Conservation (phyloP, 2,888 invertebrate species). For the Notodonta ziczac region DNA sequence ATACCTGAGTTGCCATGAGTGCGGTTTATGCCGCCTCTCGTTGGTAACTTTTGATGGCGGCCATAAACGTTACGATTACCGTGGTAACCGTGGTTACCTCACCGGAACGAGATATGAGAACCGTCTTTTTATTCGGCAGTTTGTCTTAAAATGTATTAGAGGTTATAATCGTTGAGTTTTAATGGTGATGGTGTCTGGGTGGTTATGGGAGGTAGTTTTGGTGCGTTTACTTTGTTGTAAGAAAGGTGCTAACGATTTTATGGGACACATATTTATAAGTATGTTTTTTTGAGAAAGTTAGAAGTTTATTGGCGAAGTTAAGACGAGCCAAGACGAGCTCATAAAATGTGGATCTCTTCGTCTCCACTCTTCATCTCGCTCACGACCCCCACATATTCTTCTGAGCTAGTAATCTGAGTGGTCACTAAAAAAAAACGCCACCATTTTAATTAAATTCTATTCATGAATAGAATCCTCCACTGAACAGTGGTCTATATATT, state of each 20-base stretch:
- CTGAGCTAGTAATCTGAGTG: too few relatives aligned
- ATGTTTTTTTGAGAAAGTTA: too few relatives aligned
- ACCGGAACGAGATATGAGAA: constrained; percentile 37
- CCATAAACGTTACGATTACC: constrained; percentile 66
- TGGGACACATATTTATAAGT: background rate
- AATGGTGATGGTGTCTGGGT: constrained; percentile 42
- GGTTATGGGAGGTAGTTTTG: background rate
- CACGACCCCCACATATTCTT: too few relatives aligned
- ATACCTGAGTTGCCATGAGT: constrained; percentile 4
- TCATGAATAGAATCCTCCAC: background rate
- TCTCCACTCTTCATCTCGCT: too few relatives aligned
- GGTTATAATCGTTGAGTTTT: constrained; percentile 48
- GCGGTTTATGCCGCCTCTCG: constrained; percentile 45
- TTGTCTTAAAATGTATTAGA: constrained; percentile 59
- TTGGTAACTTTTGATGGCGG: constrained; percentile 57
- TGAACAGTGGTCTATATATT: background rate
- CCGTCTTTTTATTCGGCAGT: constrained; percentile 60
- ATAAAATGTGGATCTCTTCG: too few relatives aligned
- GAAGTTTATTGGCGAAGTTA: too few relatives aligned
- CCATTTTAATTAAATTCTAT: background rate
- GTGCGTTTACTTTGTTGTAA: background rate
- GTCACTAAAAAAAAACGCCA: background rate
- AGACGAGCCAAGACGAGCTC: too few relatives aligned
- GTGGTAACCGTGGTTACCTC: constrained; percentile 39
- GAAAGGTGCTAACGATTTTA: background rate